Conservation (phyloP, 1,140 invertebrate species). For the Drosophila nebulosa region DNA sequence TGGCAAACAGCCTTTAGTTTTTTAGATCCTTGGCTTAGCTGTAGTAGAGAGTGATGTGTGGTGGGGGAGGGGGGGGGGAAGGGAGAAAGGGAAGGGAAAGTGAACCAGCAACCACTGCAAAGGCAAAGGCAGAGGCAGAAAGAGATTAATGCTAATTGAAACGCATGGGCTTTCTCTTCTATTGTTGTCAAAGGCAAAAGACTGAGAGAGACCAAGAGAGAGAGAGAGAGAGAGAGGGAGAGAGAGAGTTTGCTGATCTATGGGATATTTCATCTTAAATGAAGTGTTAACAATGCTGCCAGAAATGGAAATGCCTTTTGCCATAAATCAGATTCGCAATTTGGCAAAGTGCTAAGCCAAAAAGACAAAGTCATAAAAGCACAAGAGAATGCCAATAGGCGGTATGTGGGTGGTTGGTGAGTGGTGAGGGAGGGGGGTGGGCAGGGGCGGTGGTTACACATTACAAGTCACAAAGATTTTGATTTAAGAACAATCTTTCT, state of each 20-base stretch:
- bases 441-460: no score
- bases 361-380: not conserved
- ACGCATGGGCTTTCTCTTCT: not conserved
- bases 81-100: no score
- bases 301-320: not conserved
- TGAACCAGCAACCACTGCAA: not conserved
- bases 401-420: no score
- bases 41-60: not conserved
- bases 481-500: not conserved
- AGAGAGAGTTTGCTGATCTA: not conserved
- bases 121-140: not conserved
- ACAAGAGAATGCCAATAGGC: not conserved
- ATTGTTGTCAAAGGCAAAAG: not conserved
- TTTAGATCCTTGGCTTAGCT: not conserved
- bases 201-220: no score
- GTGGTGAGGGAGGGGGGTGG: no score
- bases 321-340: slow-evolving; percentile 12
- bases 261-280: slow-evolving; percentile 8
- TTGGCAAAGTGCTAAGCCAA: slow-evolving; percentile 4
- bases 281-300: slow-evolving; percentile 10
- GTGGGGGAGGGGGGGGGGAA: not conserved
- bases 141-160: slow-evolving; percentile 8
- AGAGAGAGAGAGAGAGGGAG: not conserved
- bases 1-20: slow-evolving; percentile 1
- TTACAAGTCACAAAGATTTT: not conserved